These are phyloP conservation scores for Aphis craccivora DNA, from an alignment of 1,140 invertebrate genomes.

Conservation along the genomic window DNA sequence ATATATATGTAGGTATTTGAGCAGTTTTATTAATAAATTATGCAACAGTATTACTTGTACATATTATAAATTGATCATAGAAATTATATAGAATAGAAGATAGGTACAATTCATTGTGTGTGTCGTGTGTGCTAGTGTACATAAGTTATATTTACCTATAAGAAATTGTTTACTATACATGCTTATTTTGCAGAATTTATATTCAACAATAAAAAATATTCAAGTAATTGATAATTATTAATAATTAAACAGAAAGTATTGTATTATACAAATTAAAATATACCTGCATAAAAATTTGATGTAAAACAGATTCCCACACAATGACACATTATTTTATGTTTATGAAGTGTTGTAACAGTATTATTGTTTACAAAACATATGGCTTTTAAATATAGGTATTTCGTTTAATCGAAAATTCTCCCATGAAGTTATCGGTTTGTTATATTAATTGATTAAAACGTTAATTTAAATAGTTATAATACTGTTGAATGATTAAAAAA, in stretches of 20 bases:
- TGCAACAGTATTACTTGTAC: not conserved
- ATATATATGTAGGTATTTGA: not conserved
- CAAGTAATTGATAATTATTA: not conserved
- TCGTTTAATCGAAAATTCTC: not conserved
- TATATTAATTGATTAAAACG: conserved; percentile 15
- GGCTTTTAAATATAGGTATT: not conserved
- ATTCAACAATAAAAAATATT: not conserved
- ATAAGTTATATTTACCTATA: not conserved
- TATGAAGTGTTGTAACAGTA: not conserved
- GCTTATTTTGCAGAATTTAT: not conserved
- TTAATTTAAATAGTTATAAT: conserved; percentile 31
- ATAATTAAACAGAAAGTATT: no score
- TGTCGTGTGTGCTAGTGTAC: not conserved
- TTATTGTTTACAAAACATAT: not conserved
- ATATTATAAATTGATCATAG: not conserved
- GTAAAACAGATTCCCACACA: not conserved
- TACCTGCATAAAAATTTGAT: no score
- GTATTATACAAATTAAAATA: no score
- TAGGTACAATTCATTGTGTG: not conserved
- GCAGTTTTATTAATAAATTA: not conserved
- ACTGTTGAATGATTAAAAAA: not conserved
- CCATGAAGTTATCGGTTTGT: not conserved
- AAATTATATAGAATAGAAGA: no score
- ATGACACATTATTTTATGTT: not conserved
- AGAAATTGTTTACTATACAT: not conserved